Conservation (phyloP, 2,113 vertebrate genomes). For the Condylura cristata region DNA sequence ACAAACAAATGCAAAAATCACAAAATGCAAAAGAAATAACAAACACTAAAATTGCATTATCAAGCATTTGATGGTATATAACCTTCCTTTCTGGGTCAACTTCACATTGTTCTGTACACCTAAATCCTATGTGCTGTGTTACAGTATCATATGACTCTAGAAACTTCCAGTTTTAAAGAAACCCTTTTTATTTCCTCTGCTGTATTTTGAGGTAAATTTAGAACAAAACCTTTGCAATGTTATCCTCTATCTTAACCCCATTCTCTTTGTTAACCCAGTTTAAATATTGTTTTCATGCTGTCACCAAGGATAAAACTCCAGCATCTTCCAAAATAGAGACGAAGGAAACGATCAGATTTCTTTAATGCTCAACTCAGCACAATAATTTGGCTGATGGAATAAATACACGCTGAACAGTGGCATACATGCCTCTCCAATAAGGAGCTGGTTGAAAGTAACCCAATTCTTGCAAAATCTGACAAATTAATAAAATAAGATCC, state of each 20-base stretch:
- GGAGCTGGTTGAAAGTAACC: neutral
- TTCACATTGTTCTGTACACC: neutral
- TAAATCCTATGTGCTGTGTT: neutral
- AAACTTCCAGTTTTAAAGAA: neutral
- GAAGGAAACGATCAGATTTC: slow-evolving; percentile 78
- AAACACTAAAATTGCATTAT: neutral
- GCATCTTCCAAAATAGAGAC: slow-evolving; percentile 81
- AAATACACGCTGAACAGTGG: neutral
- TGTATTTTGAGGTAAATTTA: neutral
- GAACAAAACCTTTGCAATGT: neutral
- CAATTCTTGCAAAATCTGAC: neutral
- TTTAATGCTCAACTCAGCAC: slow-evolving; percentile 68
- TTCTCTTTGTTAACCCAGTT: slow-evolving; percentile 67
- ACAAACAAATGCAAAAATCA: neutral
- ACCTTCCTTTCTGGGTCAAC: neutral
- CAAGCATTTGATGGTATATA: neutral
- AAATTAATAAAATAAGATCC: neutral
- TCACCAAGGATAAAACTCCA: slow-evolving; percentile 72
- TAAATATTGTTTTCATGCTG: slow-evolving; percentile 64
- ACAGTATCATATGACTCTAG: neutral
- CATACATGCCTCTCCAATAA: neutral
- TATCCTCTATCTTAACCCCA: neutral
- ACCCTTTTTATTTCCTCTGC: neutral
- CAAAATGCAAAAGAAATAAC: neutral
- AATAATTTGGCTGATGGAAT: slow-evolving; percentile 43